Evolutionary conservation across 2,797 vertebrate species (phyloP), one percentile per base, ranked within the genome.

Genomic region (Hypotaenidia philippensis): DNA sequence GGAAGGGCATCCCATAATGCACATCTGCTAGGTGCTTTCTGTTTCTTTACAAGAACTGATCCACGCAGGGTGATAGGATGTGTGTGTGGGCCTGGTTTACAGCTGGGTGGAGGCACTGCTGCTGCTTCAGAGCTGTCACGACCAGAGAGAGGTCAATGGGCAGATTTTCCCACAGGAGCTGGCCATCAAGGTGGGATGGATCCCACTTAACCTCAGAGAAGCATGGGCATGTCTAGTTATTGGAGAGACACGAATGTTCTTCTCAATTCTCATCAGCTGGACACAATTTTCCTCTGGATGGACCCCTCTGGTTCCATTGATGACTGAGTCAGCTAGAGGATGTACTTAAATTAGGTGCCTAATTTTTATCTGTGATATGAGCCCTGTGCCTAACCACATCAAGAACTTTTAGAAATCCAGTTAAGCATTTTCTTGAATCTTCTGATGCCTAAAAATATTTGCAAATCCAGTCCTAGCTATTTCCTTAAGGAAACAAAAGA

Each of bases 381-480:
- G 53, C 53, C 27, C 34, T 45, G 14, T 47, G 41, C n/a, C 36
- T 79, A 89, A 55, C 10, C 17, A 64, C 45, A n/a, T 59, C 44
- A 60, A 55, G 17, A 59, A 64, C 45, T 26, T 49, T 44, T 12
- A 34, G 40, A 80, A 87, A 72, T 27, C 36, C 9, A 47, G 3
- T 45, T 57, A 77, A 72, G 17, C 12, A 23, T 72, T 92, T 88
- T 50, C 17, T 53, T 90, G 29, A 59, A 66, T 78, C 52, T 94
- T 70, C 70, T 70, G 31, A 26, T 70, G 32, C 23, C 65, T 94
- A 92, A 88, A 90, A 84, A 45, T 83, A 87, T 44, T 82, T 95
- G 44, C 40, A 92, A 72, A 91, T 74, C 36, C 32, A 74, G 31
- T 38, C 59, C 21, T 14, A 72, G 40, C 26, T 90, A 34, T 64